Evolutionary conservation across 2,797 vertebrate genomes (phyloP), one percentile per base, ranked within the genome.

Genomic region (Enteromius fasciolatus): DNA sequence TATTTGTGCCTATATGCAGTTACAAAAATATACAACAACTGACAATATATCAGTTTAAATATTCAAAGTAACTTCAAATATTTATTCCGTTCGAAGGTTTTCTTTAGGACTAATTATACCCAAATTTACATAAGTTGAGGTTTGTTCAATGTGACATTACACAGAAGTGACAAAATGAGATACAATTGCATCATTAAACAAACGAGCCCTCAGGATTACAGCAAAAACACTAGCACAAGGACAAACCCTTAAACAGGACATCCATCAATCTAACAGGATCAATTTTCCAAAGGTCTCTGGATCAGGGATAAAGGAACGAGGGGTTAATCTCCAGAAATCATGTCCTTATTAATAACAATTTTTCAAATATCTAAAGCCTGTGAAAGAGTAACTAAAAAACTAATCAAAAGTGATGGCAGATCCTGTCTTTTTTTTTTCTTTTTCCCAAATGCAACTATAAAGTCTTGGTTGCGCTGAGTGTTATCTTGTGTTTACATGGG

Each of bases 321-420:
- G 88, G 95, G 95, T 95, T 95, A 95, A 95, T 95, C 91, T 94
- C 88, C 89, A 92, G 92, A 94, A 94, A 95, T 95, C 93, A 94
- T 94, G 92, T 93, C 88, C 93, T 94, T 94, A 95, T 95, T 95
- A 95, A 95, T 95, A 94, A 94, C 93, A 91, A 95, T 95, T 95
- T 94, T 92, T 95, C 91, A 93, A 90, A 94, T 90, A 93, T 93
- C 87, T 89, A 93, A 92, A 87, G 83, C 87, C 90, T 89, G 79
- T 89, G 90, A 92, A 95, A 95, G 94, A 95, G 88, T 85, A 93
- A 95, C 92, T 93, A 85, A 89, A 88, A 85, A 78, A 36, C 90
- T 95, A 95, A 95, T 95, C 89, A 93, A 95, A 94, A 91, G 89
- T 94, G 95, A 95, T 92, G 83, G 94, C 88, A 88, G 90, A 92